These are phyloP conservation scores for Yponomeuta cagnagella DNA, from an alignment of 2,888 invertebrate genomes.

Conservation along the genomic window DNA sequence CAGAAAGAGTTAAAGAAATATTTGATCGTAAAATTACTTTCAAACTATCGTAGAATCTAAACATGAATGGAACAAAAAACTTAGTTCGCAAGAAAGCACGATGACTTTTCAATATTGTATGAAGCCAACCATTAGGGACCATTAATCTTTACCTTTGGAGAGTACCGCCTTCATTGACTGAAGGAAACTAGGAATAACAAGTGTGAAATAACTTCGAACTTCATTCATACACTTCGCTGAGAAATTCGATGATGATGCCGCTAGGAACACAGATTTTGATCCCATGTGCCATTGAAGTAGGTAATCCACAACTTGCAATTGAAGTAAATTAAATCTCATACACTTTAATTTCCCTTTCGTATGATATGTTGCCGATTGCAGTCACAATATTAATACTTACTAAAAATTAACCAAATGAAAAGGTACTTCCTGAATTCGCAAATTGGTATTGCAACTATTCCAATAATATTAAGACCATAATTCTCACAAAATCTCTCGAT, in stretches of 20 bases:
- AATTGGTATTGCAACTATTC: no score
- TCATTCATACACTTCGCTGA: conserved; percentile 45
- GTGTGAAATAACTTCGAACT: conserved; percentile 24
- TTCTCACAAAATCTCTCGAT: neutral
- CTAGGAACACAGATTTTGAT: neutral
- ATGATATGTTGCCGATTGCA: no score
- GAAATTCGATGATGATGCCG: conserved; percentile 31
- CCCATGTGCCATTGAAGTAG: neutral
- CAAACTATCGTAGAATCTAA: conserved; percentile 41
- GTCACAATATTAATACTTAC: no score
- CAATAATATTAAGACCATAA: no score
- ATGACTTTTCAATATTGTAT: conserved; percentile 6
- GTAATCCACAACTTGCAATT: no score
- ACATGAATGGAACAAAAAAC: conserved; percentile 36
- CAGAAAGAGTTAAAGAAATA: neutral
- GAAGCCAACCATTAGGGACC: conserved; percentile 37
- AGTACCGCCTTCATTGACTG: conserved; percentile 29
- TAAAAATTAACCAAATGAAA: no score
- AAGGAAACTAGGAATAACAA: conserved; percentile 13
- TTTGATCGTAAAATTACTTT: conserved; percentile 32
- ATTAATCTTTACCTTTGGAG: conserved; percentile 31
- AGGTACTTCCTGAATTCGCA: no score
- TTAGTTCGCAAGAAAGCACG: neutral
- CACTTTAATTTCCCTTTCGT: no score
- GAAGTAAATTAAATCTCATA: no score